A percentile compares a stretch with the other conserved stretches of the same genome.
These are phyloP conservation scores for Aythya baeri DNA, from an alignment of 2,113 vertebrate species.

Conservation along the genomic window DNA sequence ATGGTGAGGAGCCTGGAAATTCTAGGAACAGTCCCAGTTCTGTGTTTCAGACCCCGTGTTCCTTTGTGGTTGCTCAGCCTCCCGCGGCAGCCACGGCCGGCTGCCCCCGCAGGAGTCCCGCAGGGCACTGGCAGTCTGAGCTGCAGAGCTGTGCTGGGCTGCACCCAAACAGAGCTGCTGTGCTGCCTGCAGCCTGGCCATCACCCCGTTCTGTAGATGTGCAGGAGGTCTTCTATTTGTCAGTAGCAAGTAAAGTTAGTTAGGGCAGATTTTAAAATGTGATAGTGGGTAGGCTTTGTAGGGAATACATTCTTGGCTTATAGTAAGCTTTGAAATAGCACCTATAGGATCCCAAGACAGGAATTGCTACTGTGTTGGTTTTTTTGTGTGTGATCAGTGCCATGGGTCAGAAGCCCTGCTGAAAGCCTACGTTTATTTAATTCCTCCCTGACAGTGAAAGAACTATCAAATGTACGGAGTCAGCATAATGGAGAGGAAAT, in stretches of 20 bases:
- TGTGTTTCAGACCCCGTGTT: background rate
- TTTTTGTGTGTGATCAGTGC: background rate
- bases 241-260: background rate
- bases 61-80: background rate
- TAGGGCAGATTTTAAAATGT: background rate
- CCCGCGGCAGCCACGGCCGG: accelerated
- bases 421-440: background rate
- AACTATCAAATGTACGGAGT: background rate
- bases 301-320: background rate
- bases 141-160: background rate
- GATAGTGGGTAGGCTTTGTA: background rate
- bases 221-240: background rate
- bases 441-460: background rate
- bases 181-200: background rate
- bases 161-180: background rate
- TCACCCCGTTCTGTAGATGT: background rate
- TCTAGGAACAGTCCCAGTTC: background rate
- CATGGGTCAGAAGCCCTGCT: background rate
- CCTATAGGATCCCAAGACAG: background rate
- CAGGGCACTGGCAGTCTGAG: background rate
- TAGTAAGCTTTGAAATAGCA: background rate
- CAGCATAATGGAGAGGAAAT: constrained; percentile 37
- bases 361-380: background rate
- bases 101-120: background rate
- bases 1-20: background rate